Base-by-base conservation (phyloP, 2,797 vertebrate genomes). In the Acanthurus lineatus region DNA sequence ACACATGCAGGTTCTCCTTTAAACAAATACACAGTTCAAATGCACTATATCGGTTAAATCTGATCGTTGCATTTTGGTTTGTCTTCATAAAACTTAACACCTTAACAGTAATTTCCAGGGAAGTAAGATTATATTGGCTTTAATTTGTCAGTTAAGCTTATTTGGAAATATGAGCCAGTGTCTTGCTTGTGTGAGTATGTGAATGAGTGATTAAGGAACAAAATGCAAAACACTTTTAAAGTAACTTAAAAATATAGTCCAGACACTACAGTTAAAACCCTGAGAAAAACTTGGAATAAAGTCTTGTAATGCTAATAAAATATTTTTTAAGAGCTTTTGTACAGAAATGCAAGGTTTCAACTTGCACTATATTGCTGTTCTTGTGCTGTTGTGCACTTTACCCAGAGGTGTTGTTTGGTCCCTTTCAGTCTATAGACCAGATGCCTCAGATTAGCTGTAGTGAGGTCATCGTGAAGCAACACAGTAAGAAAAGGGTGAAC, bases 401-500 rank as follows among this genome's bases (percentile, higher is more conserved):
- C 15, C 42, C 60, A 80, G 42, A 83, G 66, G 61, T 68, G 54
- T 76, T 67, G 48, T 67, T 57, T 52, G 35, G 47, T 70, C 79
- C 48, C 44, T 66, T 61, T 73, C 40, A 53, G 44, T 65, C 17
- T 61, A 14, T 47, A 53, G n/a, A 73, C 52, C 45, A 42, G 52
- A 62, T 65, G 51, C 40, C 58, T 70, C 16, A 67, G 65, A 87
- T 77, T 70, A 79, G 48, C 62, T 78, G 8, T 40, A 65, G 74
- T 73, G 16, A 25, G 75, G 79, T 88, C 87, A 91, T 80, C 3
- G 28, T 89, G 87, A 91, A 45, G 14, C 63, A 74, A 79, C 85
- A 81, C 64, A 72, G 57, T 60, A 45, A 81, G 52, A 85, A 90
- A 92, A 90, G 85, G 47, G 83, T 88, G 85, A 91, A 88, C 68